phyloP scores from a whole-genome alignment of 1,140 invertebrate species.

The Drosophila setifemur region DNA sequence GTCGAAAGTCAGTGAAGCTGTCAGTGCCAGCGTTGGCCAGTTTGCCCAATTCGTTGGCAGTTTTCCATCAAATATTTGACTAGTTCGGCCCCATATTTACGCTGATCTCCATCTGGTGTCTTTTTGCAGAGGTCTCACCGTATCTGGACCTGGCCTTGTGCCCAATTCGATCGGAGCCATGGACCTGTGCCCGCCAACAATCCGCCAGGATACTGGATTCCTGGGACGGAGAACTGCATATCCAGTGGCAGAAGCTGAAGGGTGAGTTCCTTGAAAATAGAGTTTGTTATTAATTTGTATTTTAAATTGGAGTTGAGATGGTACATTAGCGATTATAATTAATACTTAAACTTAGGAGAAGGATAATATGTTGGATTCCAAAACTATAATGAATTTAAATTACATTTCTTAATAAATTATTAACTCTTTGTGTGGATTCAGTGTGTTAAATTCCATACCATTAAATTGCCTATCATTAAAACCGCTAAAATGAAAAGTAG shows the following conservation, averaged over 20 bases:
- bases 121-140: conserved; percentile 71
- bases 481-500: too few relatives aligned
- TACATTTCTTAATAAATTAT: too few relatives aligned
- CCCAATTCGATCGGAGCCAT: conserved; percentile 71
- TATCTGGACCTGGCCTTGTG: conserved; percentile 76
- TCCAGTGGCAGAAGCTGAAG: conserved; percentile 78
- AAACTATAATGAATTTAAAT: too few relatives aligned
- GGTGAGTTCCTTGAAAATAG: conserved; percentile 55
- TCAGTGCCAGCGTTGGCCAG: neutral
- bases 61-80: conserved; percentile 15
- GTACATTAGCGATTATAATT: too few relatives aligned
- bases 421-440: too few relatives aligned
- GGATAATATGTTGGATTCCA: too few relatives aligned
- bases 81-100: conserved; percentile 5
- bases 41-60: conserved; percentile 21
- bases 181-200: conserved; percentile 74
- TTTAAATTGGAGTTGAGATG: too few relatives aligned
- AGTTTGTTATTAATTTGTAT: too few relatives aligned
- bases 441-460: too few relatives aligned
- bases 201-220: conserved; percentile 69
- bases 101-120: neutral
- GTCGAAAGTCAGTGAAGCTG: conserved; percentile 20
- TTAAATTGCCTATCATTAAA: too few relatives aligned
- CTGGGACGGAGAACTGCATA: conserved; percentile 66
- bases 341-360: too few relatives aligned